Conservation (phyloP, 2,113 vertebrate species). For the Hippoglossus stenolepis region DNA sequence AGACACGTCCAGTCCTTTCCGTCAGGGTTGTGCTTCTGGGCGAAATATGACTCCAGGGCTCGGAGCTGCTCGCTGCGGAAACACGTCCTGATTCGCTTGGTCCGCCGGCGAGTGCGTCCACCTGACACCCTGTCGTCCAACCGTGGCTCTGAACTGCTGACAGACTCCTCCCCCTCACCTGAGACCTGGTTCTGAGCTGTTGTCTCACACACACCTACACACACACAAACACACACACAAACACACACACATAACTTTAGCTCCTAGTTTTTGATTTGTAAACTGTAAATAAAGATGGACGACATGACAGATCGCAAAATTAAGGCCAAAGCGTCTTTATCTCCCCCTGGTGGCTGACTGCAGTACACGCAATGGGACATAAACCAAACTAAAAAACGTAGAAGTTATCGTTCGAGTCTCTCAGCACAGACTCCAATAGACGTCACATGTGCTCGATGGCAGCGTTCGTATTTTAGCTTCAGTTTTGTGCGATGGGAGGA, state of each 20-base stretch:
- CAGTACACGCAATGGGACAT: too few species aligned
- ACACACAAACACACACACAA: not conserved
- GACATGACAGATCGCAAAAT: too few species aligned
- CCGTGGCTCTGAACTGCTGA: conserved; percentile 75
- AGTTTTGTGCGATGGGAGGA: too few species aligned
- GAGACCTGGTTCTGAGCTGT: conserved; percentile 35
- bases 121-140: conserved; percentile 40
- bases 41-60: conserved; percentile 80
- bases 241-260: not conserved
- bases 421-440: too few species aligned
- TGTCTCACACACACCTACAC: not conserved
- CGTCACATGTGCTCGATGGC: too few species aligned
- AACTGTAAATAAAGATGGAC: too few species aligned
- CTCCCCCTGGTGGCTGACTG: too few species aligned
- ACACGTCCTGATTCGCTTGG: conserved; percentile 81
- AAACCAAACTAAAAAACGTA: too few species aligned
- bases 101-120: conserved; percentile 49
- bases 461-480: too few species aligned
- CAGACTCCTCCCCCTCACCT: conserved; percentile 75
- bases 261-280: not conserved
- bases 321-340: too few species aligned
- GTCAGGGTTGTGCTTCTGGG: conserved; percentile 80
- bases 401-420: too few species aligned
- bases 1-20: conserved; percentile 81
- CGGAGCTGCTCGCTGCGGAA: conserved; percentile 82